phyloP scores from a whole-genome alignment of 2,113 vertebrate species.

The Pterocles burchelli region DNA sequence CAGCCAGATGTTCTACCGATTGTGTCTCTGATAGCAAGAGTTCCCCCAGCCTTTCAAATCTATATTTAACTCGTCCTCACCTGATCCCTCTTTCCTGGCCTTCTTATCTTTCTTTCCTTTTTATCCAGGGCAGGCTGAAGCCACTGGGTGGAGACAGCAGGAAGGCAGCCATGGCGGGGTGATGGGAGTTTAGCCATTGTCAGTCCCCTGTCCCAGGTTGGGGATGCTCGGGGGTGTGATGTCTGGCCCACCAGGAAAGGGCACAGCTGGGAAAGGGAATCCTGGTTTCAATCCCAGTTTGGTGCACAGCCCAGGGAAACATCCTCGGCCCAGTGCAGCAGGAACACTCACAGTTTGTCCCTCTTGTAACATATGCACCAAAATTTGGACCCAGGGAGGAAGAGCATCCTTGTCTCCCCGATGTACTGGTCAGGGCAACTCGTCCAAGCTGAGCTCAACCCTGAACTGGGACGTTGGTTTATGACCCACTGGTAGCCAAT shows the following conservation, averaged over 20 bases:
- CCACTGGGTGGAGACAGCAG: background rate
- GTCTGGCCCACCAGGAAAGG: background rate
- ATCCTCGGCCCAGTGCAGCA: background rate
- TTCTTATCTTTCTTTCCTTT: background rate
- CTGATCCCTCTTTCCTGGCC: background rate
- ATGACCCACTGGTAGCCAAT: background rate
- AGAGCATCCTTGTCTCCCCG: background rate
- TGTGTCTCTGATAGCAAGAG: background rate
- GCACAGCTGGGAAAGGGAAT: background rate
- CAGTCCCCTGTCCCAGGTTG: background rate
- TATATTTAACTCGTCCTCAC: conserved; percentile 12
- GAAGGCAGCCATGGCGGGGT: background rate
- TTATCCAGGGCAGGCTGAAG: background rate
- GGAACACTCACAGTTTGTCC: background rate
- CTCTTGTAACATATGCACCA: background rate
- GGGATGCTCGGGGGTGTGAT: accelerated
- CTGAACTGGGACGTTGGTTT: background rate
- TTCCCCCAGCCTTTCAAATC: background rate
- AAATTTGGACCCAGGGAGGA: background rate
- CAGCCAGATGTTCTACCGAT: background rate
- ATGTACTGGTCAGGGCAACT: no score
- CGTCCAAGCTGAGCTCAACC: background rate
- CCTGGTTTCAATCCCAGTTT: background rate
- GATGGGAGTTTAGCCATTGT: background rate
- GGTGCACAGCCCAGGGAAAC: background rate